phyloP scores from a whole-genome alignment of 2,888 invertebrate species.

The Cerastis leucographa region DNA sequence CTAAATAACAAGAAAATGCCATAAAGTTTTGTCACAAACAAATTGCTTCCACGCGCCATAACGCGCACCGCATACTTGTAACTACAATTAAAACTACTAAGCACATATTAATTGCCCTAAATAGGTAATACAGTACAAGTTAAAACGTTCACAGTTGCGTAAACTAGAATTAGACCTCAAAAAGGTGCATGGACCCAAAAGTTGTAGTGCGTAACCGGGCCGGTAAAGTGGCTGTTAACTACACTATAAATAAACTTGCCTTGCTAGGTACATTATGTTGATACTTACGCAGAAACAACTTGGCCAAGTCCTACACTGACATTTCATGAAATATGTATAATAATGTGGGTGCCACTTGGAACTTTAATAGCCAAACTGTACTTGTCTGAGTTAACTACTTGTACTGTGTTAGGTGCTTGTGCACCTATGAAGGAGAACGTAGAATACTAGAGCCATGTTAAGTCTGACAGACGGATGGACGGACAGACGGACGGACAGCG shows the following conservation, averaged over 20 bases:
- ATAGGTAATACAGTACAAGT: conserved; percentile 64
- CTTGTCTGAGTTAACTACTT: conserved; percentile 40
- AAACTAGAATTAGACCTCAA: conserved; percentile 67
- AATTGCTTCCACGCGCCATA: conserved; percentile 42
- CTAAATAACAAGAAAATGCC: conserved; percentile 36
- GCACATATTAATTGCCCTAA: conserved; percentile 67
- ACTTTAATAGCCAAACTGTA: conserved; percentile 52
- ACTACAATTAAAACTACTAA: conserved; percentile 61
- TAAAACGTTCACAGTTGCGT: conserved; percentile 66
- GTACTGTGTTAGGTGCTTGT: conserved; percentile 4
- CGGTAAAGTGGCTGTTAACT: conserved; percentile 71
- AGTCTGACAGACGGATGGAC: background rate
- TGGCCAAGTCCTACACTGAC: conserved; percentile 42
- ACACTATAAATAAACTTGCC: conserved; percentile 68
- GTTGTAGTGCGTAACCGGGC: conserved; percentile 70
- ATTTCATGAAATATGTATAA: conserved; percentile 60
- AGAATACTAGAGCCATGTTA: background rate
- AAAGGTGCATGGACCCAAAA: conserved; percentile 71
- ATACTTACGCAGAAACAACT: conserved; percentile 42
- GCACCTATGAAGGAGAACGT: conserved; percentile 6
- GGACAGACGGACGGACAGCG: too few relatives aligned
- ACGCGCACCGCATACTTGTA: conserved; percentile 29
- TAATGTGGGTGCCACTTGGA: conserved; percentile 49
- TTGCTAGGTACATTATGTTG: conserved; percentile 45
- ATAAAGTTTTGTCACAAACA: conserved; percentile 35